Conservation (phyloP, 2,888 invertebrate genomes). For the Helicoverpa assulta region DNA sequence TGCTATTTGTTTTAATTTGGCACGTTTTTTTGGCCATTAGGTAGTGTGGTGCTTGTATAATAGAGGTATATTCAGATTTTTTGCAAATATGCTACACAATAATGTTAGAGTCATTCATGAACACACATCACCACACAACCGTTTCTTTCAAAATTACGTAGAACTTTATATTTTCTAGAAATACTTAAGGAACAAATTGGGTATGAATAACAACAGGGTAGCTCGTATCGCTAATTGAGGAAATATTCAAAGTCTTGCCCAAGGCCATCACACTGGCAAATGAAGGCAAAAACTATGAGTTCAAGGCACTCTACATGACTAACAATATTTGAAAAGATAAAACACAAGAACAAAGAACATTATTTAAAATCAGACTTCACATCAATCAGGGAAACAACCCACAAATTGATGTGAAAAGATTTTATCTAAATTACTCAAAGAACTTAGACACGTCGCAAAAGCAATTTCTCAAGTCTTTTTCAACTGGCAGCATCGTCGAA, state of each 20-base stretch:
- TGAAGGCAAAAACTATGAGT: constrained; percentile 82
- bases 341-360: constrained; percentile 80
- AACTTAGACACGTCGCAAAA: constrained; percentile 44
- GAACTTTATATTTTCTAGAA: constrained; percentile 16
- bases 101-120: too few relatives aligned
- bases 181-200: constrained; percentile 43
- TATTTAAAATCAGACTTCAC: constrained; percentile 63
- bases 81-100: too few relatives aligned
- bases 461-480: constrained; percentile 51
- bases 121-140: neutral
- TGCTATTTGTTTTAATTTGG: constrained; percentile 20
- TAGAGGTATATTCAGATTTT: too few relatives aligned
- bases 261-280: constrained; percentile 81
- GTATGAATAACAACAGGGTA: constrained; percentile 61
- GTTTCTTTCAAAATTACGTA: neutral
- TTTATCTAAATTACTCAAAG: constrained; percentile 50
- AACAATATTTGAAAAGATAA: constrained; percentile 72
- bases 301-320: constrained; percentile 82
- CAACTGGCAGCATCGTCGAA: constrained; percentile 35
- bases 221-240: constrained; percentile 80
- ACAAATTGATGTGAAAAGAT: constrained; percentile 56
- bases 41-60: too few relatives aligned
- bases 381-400: constrained; percentile 62
- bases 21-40: neutral
- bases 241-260: constrained; percentile 78